Conservation (phyloP, 2,888 invertebrate genomes). For the Rapana venosa region DNA sequence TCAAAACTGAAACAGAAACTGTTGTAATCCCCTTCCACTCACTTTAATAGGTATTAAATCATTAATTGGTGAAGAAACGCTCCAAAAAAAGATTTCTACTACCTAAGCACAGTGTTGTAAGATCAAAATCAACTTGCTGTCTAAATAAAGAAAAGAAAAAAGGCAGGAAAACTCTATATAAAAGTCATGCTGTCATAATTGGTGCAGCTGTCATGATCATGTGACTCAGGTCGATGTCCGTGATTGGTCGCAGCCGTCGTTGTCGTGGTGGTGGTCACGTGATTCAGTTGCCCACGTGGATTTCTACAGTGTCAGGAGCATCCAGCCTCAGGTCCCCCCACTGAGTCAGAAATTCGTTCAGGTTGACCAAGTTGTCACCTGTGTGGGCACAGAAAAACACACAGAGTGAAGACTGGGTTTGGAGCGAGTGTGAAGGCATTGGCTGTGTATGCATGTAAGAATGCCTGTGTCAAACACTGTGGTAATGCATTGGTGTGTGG, state of each 20-base stretch:
- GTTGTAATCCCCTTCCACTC: too few species aligned
- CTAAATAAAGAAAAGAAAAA: too few species aligned
- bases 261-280: background rate
- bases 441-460: background rate
- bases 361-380: conserved; percentile 59
- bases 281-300: conserved; percentile 24
- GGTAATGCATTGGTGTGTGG: background rate
- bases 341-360: conserved; percentile 65
- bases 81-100: too few species aligned
- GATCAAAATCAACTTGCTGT: too few species aligned
- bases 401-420: background rate
- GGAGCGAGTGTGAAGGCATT: background rate
- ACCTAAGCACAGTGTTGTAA: too few species aligned
- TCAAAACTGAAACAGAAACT: too few species aligned
- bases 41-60: too few species aligned
- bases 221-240: background rate
- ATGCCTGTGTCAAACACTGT: background rate
- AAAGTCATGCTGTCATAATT: too few species aligned
- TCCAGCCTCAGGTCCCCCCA: conserved; percentile 58
- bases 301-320: conserved; percentile 40
- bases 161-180: too few species aligned
- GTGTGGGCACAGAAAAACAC: background rate
- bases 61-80: too few species aligned
- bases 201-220: background rate
- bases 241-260: too few species aligned